Percentiles rank a stretch among this genome's conserved stretches.
Conservation (phyloP, 2,888 invertebrate genomes). For the Priocnemis perturbator region DNA sequence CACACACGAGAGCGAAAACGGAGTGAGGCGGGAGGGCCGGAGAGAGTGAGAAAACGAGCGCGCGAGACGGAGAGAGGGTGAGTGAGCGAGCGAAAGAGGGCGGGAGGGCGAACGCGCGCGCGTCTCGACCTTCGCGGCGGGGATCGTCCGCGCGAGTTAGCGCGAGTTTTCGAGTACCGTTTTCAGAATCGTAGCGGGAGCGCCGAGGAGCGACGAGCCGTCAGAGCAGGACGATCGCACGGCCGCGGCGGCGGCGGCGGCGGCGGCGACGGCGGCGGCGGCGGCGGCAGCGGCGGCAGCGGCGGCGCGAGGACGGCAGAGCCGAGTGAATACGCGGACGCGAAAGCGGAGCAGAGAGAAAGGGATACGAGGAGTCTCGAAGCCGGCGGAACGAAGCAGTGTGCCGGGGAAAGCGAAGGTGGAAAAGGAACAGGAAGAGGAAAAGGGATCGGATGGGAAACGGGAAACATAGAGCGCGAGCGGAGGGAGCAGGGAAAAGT, state of each 20-base stretch:
- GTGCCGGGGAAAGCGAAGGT: no score
- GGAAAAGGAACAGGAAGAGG: no score
- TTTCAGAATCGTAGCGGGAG: no score
- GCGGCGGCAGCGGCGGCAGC: background rate
- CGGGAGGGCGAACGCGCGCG: slow-evolving; percentile 36
- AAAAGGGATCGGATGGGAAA: no score
- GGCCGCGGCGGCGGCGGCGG: background rate
- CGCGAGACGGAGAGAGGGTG: slow-evolving; percentile 7
- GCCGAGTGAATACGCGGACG: no score
- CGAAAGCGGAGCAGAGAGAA: no score
- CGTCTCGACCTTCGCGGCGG: slow-evolving; percentile 51
- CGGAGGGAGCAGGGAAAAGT: background rate
- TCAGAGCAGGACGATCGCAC: background rate
- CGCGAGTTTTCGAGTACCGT: no score
- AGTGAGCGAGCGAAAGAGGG: background rate
- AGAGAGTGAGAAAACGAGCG: slow-evolving; percentile 1
- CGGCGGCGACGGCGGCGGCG: no score
- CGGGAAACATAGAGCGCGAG: no score
- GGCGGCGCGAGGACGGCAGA: no score
- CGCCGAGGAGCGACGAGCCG: background rate
- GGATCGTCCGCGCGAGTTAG: slow-evolving; percentile 18
- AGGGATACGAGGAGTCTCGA: no score
- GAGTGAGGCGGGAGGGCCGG: slow-evolving; percentile 3
- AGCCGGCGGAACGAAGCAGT: no score
- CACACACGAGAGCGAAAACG: slow-evolving; percentile 5